Conservation (phyloP, 2,113 vertebrate genomes). For the Cyprinus carpio region DNA sequence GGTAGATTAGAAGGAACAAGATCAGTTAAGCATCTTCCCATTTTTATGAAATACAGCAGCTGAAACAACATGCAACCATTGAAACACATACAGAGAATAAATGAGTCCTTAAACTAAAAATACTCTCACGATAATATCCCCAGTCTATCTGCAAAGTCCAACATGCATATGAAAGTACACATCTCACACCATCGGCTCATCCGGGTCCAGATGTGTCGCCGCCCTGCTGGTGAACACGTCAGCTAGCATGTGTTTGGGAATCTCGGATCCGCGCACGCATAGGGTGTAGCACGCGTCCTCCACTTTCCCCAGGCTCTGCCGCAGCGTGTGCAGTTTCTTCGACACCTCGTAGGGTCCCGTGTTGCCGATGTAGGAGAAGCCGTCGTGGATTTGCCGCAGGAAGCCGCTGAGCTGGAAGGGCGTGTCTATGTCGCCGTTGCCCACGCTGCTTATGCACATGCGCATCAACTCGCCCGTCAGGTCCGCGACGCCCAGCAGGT, state of each 20-base stretch:
- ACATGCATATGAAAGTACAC: background rate
- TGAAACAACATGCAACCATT: conserved; percentile 18
- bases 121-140: background rate
- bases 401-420: conserved; percentile 96
- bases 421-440: conserved; percentile 95
- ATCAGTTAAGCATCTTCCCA: background rate
- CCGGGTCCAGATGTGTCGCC: conserved; percentile 82
- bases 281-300: conserved; percentile 95
- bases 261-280: conserved; percentile 92
- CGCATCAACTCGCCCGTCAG: conserved; percentile 96
- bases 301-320: conserved; percentile 93
- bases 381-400: conserved; percentile 91
- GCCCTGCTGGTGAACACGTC: conserved; percentile 89
- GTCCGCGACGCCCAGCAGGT: conserved; percentile 94
- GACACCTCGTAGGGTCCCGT: conserved; percentile 96
- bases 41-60: background rate
- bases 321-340: conserved; percentile 92
- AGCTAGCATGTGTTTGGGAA: conserved; percentile 95
- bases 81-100: too few species aligned
- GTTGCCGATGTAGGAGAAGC: conserved; percentile 96
- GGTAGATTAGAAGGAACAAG: background rate
- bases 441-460: conserved; percentile 94
- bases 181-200: conserved; percentile 80
- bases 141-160: background rate
- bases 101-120: conserved; percentile 5